phyloP scores from a whole-genome alignment of 92 coral and sea anemone species.

The Palythoa grandis region DNA sequence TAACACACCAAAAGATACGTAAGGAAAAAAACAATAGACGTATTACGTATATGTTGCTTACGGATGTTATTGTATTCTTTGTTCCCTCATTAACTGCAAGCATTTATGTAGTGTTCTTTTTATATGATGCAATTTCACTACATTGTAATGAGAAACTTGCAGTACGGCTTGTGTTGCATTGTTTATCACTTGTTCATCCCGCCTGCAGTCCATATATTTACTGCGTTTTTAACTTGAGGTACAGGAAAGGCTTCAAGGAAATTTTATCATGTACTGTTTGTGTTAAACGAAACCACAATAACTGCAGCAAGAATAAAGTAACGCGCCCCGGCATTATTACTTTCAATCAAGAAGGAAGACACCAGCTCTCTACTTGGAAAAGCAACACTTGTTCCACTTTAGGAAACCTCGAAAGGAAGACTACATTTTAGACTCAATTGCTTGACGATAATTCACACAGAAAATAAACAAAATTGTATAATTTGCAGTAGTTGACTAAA shows the following conservation, averaged over 20 bases:
- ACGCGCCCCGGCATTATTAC: background rate
- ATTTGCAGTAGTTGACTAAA: too few species aligned
- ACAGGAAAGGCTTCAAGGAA: slow-evolving; percentile 9
- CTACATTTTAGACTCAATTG: background rate
- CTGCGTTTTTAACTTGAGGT: background rate
- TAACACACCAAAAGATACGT: background rate
- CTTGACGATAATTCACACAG: too few species aligned
- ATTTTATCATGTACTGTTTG: background rate
- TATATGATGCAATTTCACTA: too few species aligned
- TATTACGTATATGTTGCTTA: slow-evolving; percentile 5
- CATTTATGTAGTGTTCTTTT: background rate
- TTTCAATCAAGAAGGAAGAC: background rate
- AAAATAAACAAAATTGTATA: too few species aligned
- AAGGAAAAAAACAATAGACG: background rate
- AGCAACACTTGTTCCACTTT: background rate
- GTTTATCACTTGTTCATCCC: background rate
- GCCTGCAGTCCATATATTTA: slow-evolving; percentile 11
- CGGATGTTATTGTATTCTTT: background rate
- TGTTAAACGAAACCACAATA: background rate
- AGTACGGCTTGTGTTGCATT: background rate
- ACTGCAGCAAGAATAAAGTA: background rate
- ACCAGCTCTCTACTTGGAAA: background rate
- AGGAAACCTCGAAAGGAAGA: background rate
- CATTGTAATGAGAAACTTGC: background rate
- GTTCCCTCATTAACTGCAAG: background rate